Evolutionary conservation across 2,113 vertebrate species (phyloP).

Genomic region (Periophthalmodon schlosseri): DNA sequence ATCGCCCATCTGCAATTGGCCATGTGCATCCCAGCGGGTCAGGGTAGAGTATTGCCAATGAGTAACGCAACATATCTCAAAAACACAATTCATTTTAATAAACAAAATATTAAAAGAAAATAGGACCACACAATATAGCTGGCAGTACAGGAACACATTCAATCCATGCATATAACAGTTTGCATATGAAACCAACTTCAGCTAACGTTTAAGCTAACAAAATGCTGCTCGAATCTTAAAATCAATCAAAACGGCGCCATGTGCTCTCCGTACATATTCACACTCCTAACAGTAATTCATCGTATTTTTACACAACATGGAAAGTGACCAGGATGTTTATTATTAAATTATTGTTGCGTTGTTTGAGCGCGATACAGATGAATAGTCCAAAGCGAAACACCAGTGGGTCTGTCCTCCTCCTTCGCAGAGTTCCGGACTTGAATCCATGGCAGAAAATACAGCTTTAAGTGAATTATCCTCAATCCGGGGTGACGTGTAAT

Average conservation of each 20-base stretch:
- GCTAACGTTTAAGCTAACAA: too few species aligned
- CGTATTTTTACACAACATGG: slow-evolving; percentile 16
- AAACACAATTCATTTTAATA: neutral
- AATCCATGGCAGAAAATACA: neutral
- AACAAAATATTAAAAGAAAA: neutral
- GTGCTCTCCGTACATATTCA: neutral
- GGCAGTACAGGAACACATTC: neutral
- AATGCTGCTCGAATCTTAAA: neutral
- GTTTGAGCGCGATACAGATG: neutral
- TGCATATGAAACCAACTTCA: neutral
- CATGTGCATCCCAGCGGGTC: neutral
- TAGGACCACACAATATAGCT: neutral
- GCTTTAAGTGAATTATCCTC: neutral
- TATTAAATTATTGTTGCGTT: neutral
- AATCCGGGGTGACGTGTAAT: neutral
- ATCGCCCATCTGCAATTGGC: too few species aligned
- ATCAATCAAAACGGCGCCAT: neutral
- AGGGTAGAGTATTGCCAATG: neutral
- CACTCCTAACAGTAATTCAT: neutral
- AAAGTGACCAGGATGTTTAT: slow-evolving; percentile 31
- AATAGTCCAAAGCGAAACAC: slow-evolving; percentile 7
- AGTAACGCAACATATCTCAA: neutral
- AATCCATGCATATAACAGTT: neutral
- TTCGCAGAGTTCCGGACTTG: neutral
- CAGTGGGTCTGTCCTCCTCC: neutral